Evolutionary conservation across 1,140 invertebrate genomes (phyloP).

Genomic region (Drosophila sp.): DNA sequence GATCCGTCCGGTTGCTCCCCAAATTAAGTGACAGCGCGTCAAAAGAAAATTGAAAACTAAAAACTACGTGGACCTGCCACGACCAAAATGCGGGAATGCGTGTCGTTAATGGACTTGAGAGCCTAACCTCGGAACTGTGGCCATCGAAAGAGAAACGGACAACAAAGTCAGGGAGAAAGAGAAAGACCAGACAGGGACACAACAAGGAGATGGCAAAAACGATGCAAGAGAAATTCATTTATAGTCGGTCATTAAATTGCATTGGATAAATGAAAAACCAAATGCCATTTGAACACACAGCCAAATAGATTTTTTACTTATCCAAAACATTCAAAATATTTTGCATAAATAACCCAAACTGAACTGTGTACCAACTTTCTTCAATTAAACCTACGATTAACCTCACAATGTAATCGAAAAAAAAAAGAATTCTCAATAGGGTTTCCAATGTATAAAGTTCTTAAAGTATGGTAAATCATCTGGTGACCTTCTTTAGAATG

Average conservation of each 20-base stretch:
- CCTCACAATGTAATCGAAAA: no score
- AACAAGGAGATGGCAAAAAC: constrained; percentile 18
- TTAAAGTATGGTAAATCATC: no score
- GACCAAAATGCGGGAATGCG: constrained; percentile 51
- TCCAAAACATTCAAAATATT: not conserved
- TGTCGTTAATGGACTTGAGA: constrained; percentile 66
- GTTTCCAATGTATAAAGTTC: no score
- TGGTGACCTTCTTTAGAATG: no score
- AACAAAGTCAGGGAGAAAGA: constrained; percentile 51
- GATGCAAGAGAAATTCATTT: not conserved
- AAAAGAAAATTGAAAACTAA: constrained; percentile 64
- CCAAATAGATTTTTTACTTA: not conserved
- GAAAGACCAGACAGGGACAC: constrained; percentile 32
- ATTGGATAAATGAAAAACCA: constrained; percentile 2
- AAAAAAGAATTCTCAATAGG: no score
- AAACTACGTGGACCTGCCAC: constrained; percentile 34
- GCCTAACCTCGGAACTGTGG: constrained; percentile 58
- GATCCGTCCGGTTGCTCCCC: constrained; percentile 55
- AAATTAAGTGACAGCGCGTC: constrained; percentile 74
- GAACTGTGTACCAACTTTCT: no score
- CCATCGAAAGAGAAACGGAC: constrained; percentile 64
- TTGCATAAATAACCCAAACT: no score
- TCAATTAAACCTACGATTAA: no score
- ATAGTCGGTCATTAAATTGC: not conserved
- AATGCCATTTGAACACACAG: not conserved